A percentile compares a stretch with the other conserved stretches of the same genome.
These are phyloP conservation scores for Charaxes varanes DNA, from an alignment of 1,140 invertebrate species.

Conservation along the genomic window DNA sequence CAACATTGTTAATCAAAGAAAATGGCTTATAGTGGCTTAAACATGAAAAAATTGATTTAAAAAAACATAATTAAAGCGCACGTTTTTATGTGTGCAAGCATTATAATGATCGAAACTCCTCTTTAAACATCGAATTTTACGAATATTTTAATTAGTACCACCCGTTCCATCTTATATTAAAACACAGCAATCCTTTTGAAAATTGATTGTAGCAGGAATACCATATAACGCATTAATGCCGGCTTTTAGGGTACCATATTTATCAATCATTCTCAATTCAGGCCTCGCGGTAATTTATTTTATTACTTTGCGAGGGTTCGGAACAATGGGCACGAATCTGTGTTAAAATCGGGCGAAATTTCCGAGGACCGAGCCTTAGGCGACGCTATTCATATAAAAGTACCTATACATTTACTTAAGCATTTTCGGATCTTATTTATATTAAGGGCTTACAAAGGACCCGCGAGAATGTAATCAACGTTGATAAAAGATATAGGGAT, in stretches of 20 bases:
- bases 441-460: constrained; percentile 1
- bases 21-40: too few species aligned
- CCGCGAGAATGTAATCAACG: constrained; percentile 1
- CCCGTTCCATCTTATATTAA: too few species aligned
- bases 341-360: constrained; percentile 14
- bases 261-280: constrained; percentile 20
- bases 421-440: constrained; percentile 8
- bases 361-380: constrained; percentile 3
- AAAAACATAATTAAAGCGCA: too few species aligned
- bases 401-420: background rate
- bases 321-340: constrained; percentile 13
- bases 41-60: too few species aligned
- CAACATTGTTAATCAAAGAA: too few species aligned
- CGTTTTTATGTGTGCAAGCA: too few species aligned
- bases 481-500: constrained; percentile 1
- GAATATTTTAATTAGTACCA: too few species aligned
- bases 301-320: constrained; percentile 15
- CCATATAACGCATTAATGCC: constrained; percentile 11
- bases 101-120: too few species aligned
- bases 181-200: constrained; percentile 2
- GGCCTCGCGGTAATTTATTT: constrained; percentile 14
- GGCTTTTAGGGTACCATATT: constrained; percentile 13
- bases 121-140: too few species aligned
- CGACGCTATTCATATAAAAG: constrained; percentile 2
- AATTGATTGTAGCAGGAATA: constrained; percentile 13